Conservation (phyloP, 2,797 vertebrate genomes). For the Sebastes nivosus region DNA sequence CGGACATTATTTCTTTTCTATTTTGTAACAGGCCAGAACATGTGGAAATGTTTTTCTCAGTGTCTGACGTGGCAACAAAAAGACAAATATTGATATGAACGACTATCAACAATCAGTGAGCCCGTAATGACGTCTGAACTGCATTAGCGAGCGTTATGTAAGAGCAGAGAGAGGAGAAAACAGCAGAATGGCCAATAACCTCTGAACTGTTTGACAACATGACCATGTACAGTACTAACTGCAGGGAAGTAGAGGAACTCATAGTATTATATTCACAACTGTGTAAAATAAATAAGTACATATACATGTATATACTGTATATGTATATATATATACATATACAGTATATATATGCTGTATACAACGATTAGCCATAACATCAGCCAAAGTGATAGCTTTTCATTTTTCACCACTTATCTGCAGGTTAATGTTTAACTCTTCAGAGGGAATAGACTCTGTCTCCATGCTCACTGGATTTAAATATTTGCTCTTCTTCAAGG, state of each 20-base stretch:
- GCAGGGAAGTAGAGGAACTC: not conserved
- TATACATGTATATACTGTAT: too few species aligned
- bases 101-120: not conserved
- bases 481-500: slow-evolving; percentile 59
- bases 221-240: not conserved
- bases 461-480: slow-evolving; percentile 25
- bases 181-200: slow-evolving; percentile 15
- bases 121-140: slow-evolving; percentile 18
- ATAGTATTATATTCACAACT: not conserved
- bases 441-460: slow-evolving; percentile 16
- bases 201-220: slow-evolving; percentile 18
- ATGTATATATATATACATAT: too few species aligned
- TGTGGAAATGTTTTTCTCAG: slow-evolving; percentile 9
- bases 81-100: slow-evolving; percentile 34
- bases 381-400: not conserved
- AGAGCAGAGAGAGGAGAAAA: slow-evolving; percentile 2
- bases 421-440: slow-evolving; percentile 80
- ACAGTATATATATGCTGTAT: too few species aligned
- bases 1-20: too few species aligned
- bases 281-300: not conserved
- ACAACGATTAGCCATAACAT: too few species aligned
- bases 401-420: slow-evolving; percentile 42
- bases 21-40: not conserved
- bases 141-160: slow-evolving; percentile 18
- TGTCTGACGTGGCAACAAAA: slow-evolving; percentile 2